phyloP scores from a whole-genome alignment of 2,888 invertebrate species.

The Gortyna flavago region DNA sequence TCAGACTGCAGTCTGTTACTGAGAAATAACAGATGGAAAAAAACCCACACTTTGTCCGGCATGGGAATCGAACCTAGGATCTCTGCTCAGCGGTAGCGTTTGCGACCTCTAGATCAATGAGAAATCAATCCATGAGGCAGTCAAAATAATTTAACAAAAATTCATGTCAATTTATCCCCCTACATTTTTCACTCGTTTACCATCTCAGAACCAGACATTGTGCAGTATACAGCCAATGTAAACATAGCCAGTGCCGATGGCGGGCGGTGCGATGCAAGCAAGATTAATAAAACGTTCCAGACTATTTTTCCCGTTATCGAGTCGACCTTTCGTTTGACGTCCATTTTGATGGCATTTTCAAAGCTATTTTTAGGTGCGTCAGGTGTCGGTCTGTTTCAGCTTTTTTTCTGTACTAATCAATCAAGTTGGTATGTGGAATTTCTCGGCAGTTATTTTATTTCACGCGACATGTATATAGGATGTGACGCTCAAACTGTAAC shows the following conservation, averaged over 20 bases:
- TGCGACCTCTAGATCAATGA: neutral
- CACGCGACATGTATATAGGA: neutral
- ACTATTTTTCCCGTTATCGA: conserved; percentile 3
- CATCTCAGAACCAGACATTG: neutral
- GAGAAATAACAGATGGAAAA: neutral
- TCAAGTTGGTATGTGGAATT: neutral
- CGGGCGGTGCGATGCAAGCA: conserved; percentile 19
- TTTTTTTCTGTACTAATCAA: conserved; percentile 4
- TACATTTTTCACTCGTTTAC: neutral
- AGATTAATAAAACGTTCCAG: conserved; percentile 40
- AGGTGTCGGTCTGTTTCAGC: neutral
- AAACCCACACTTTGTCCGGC: neutral
- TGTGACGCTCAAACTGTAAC: neutral
- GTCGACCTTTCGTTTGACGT: conserved; percentile 6
- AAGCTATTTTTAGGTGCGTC: neutral
- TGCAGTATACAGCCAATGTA: neutral
- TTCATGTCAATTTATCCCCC: neutral
- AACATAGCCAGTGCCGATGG: neutral
- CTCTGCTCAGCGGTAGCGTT: neutral
- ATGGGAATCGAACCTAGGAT: neutral
- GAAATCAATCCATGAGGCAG: neutral
- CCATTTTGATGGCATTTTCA: neutral
- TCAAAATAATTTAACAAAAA: neutral
- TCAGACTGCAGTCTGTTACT: neutral
- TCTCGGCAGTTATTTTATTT: neutral